Evolutionary conservation across 2,113 vertebrate species (phyloP), one percentile per base, ranked within the genome.

Genomic region (Calypte anna): DNA sequence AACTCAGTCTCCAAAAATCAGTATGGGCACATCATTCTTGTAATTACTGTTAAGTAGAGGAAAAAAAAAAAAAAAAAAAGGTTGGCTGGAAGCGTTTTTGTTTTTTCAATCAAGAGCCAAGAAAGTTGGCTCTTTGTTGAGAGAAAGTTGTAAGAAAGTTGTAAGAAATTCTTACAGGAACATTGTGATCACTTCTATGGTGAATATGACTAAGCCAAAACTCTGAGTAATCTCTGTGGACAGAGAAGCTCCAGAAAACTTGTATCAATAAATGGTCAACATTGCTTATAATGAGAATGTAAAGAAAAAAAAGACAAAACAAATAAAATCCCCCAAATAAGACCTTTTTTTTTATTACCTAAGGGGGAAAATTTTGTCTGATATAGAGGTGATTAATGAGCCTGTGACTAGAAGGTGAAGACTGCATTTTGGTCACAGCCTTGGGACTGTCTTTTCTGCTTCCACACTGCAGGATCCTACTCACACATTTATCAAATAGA

Each of bases 1-100:
- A 90, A 88, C 27, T 68, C 30, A 80, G 51, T 7, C 33, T 85
- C 74, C 36, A 91, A 95, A 89, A 93, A 90, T 58, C 40, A 62
- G 14, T 72, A 62, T 43, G 55, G 86, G 67, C 46, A 88, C 95
- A 86, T 40, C 69, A 19, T 22, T 67, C 72, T 58, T 66, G 24
- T 86, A 90, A 88, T 86, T 80, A 82, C 27, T 54, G 50, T 48
- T 63, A 84, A 68, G 16, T 21, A 22, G 3, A 18, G 9, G 48
- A 46, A 36, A 54, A 54, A 16, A 54, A 50, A 12, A 23, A 54
- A 19, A 43, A 43, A 27, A 23, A 23, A 46, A 27, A 6, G 4
- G 5, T 44, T 82, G 21, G 7, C 9, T 76, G 46, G 58, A 30
- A 23, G 36, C 68, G 22, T 40, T 64, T 91, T 91, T 72, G 25